Conservation (phyloP, 1,140 invertebrate genomes). For the Drosophila mayri region DNA sequence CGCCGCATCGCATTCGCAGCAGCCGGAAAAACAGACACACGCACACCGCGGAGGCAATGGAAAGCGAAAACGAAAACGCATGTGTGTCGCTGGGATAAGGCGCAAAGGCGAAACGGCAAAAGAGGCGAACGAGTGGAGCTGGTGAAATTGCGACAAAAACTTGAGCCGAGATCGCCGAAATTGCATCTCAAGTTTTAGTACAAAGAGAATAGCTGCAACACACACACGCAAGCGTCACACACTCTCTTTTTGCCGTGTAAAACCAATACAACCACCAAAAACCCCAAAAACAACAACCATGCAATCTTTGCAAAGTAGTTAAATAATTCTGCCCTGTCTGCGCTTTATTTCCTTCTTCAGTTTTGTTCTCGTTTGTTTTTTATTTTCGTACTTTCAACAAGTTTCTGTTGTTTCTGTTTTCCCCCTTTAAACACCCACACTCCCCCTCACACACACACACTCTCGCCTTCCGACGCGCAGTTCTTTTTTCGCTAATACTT, state of each 20-base stretch:
- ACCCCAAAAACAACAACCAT: constrained; percentile 58
- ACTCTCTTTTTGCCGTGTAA: constrained; percentile 22
- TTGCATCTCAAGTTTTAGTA: constrained; percentile 42
- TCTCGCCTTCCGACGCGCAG: constrained; percentile 57
- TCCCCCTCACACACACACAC: constrained; percentile 7
- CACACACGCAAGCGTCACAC: constrained; percentile 10
- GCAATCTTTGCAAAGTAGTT: constrained; percentile 81
- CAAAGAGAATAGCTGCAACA: constrained; percentile 29
- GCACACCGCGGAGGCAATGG: constrained; percentile 58
- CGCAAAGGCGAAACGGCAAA: constrained; percentile 45
- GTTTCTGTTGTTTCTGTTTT: constrained; percentile 59
- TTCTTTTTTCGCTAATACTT: constrained; percentile 77
- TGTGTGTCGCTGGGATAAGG: constrained; percentile 71
- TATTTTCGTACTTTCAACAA: constrained; percentile 67
- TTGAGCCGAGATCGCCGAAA: constrained; percentile 21
- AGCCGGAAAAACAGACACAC: constrained; percentile 26
- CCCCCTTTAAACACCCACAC: constrained; percentile 21
- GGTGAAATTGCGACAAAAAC: constrained; percentile 34
- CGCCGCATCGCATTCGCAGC: constrained; percentile 13
- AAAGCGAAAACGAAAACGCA: constrained; percentile 72
- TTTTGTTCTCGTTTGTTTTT: constrained; percentile 64
- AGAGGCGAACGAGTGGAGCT: constrained; percentile 34
- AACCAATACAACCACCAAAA: constrained; percentile 38
- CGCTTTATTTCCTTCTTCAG: constrained; percentile 82
- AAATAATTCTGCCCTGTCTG: constrained; percentile 83